These are phyloP conservation scores for Tetramorium parvispinum DNA, from an alignment of 1,140 invertebrate genomes.

Conservation along the genomic window DNA sequence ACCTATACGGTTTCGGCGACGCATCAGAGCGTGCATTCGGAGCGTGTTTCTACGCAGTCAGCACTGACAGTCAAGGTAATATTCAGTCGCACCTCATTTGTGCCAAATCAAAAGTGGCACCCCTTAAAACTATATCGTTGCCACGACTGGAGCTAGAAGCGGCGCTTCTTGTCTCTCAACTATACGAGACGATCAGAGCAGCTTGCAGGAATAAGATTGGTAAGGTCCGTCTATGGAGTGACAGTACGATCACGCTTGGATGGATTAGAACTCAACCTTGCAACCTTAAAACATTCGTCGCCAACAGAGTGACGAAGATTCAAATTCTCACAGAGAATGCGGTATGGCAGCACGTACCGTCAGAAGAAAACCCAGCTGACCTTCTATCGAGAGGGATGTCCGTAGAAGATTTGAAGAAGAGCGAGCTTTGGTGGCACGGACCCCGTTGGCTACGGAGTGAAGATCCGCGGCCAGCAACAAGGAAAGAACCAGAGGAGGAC, in stretches of 20 bases:
- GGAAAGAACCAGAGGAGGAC: no score
- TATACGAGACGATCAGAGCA: no score
- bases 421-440: no score
- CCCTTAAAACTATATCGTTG: no score
- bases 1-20: no score
- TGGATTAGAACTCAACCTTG: not conserved
- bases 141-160: not conserved
- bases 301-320: not conserved
- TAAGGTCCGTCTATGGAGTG: not conserved
- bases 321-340: not conserved
- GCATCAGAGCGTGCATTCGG: no score
- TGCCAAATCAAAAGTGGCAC: no score
- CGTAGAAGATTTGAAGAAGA: not conserved
- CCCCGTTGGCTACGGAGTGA: no score
- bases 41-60: no score
- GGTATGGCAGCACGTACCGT: not conserved
- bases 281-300: not conserved
- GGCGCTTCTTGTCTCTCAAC: not conserved
- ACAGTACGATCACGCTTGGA: not conserved
- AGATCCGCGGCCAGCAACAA: no score
- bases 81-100: no score
- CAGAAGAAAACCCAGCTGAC: not conserved
- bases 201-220: not conserved
- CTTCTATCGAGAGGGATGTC: not conserved
- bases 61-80: no score